Evolutionary conservation across 2,888 invertebrate species (phyloP).

Genomic region (Artemia sinica): DNA sequence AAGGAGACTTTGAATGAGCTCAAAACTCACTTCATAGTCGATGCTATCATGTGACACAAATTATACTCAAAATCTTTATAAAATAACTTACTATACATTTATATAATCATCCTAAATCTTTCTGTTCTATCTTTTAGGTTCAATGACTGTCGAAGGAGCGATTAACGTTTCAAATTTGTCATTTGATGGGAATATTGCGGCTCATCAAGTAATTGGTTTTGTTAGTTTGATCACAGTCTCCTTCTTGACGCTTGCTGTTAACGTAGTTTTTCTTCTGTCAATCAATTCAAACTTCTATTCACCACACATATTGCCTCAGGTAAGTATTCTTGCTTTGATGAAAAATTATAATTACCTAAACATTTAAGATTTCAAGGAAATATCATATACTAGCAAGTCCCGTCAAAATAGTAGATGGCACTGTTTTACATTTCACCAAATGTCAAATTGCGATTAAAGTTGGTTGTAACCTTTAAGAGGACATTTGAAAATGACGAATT

Average conservation of each 20-base stretch:
- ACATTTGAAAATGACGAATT: no score
- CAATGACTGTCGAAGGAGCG: constrained; percentile 10
- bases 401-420: no score
- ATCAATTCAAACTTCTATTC: not conserved
- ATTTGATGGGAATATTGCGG: not conserved
- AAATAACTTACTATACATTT: not conserved
- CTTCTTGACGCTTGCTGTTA: not conserved
- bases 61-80: no score
- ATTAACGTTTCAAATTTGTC: not conserved
- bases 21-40: no score
- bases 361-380: no score
- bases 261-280: not conserved
- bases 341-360: no score
- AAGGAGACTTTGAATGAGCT: no score
- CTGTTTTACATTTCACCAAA: no score
- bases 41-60: no score
- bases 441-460: no score
- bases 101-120: not conserved
- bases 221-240: not conserved
- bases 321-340: not conserved
- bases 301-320: not conserved
- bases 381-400: no score
- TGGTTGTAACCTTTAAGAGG: no score
- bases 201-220: not conserved
- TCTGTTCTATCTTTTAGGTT: not conserved